These are phyloP conservation scores for Sminthopsis crassicaudata DNA, from an alignment of 2,113 vertebrate genomes.

Conservation along the genomic window DNA sequence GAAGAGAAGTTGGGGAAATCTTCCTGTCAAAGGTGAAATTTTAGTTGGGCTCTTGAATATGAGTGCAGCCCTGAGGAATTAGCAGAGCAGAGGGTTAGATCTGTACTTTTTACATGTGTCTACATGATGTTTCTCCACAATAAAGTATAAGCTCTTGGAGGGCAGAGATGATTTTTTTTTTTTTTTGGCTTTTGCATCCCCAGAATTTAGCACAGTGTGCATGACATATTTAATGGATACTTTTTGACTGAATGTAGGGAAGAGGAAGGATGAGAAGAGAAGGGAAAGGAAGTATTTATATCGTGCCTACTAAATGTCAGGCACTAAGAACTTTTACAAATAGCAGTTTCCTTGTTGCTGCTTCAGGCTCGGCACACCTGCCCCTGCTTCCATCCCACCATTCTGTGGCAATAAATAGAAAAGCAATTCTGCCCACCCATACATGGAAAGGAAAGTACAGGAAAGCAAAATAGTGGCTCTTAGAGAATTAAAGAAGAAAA, in stretches of 20 bases:
- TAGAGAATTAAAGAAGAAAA: background rate
- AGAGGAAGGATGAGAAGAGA: background rate
- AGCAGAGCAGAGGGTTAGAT: background rate
- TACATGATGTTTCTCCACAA: background rate
- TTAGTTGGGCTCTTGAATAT: background rate
- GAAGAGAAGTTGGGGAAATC: background rate
- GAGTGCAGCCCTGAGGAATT: background rate
- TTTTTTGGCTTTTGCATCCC: background rate
- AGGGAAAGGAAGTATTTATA: background rate
- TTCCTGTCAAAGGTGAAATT: background rate
- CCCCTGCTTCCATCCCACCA: background rate
- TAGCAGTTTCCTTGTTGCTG: background rate
- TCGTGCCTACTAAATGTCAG: background rate
- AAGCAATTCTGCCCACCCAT: background rate
- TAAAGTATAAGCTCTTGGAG: background rate
- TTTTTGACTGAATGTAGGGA: background rate
- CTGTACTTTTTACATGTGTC: background rate
- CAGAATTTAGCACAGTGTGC: too few species aligned
- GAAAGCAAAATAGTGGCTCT: background rate
- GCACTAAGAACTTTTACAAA: background rate
- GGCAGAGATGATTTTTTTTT: too few species aligned
- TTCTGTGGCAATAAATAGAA: background rate
- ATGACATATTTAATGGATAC: background rate
- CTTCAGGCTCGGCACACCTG: background rate
- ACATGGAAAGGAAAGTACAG: background rate